Conservation (phyloP, 2,888 invertebrate genomes). For the Ectobius pallidus region DNA sequence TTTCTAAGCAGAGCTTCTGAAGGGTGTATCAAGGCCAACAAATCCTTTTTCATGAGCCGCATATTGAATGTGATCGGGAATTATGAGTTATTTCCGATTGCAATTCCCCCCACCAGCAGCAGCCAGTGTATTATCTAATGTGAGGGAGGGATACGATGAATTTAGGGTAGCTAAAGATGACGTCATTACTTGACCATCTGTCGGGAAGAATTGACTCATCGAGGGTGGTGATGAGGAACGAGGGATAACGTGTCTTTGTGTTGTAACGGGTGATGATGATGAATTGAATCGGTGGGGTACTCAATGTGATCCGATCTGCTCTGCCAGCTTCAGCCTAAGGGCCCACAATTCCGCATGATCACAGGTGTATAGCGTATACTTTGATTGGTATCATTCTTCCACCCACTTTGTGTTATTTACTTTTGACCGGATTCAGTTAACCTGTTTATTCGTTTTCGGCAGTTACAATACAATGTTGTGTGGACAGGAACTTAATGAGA, state of each 20-base stretch:
- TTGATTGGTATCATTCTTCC: too few relatives aligned
- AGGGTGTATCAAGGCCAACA: too few relatives aligned
- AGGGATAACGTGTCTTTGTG: constrained; percentile 21
- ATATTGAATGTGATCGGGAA: constrained; percentile 19
- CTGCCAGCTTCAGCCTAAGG: too few relatives aligned
- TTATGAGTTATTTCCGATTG: constrained; percentile 10
- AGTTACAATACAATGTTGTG: too few relatives aligned
- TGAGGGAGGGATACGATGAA: constrained; percentile 7
- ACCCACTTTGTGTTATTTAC: too few relatives aligned
- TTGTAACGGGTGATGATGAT: constrained; percentile 10
- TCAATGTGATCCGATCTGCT: too few relatives aligned
- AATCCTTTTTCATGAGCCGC: constrained; percentile 4
- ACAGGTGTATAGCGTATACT: too few relatives aligned
- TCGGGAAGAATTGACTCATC: constrained; percentile 29
- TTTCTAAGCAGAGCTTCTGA: too few relatives aligned
- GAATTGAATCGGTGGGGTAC: neutral
- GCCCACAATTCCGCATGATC: too few relatives aligned
- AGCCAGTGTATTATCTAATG: neutral
- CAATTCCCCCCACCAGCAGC: neutral
- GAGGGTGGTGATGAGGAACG: constrained; percentile 22
- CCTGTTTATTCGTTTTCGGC: too few relatives aligned
- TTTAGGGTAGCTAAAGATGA: constrained; percentile 16
- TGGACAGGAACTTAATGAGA: too few relatives aligned
- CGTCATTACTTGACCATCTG: constrained; percentile 31
- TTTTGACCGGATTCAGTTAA: too few relatives aligned